Conservation (phyloP, 2,888 invertebrate genomes). For the Cylindroiulus punctatus region DNA sequence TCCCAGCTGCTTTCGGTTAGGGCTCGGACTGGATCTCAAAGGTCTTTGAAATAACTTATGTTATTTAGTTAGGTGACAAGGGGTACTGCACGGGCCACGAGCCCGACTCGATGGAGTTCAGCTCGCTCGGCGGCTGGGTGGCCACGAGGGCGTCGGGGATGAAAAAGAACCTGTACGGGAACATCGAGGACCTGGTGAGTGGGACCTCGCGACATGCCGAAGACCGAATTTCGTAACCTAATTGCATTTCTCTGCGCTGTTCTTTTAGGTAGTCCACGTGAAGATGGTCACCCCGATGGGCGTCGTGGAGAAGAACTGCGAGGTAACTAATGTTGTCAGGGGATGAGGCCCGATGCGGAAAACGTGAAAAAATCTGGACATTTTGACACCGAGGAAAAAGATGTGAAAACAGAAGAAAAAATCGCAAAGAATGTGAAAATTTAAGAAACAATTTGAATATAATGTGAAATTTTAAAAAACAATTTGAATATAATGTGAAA, state of each 20-base stretch:
- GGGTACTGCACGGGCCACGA: conserved; percentile 95
- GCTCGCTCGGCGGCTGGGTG: conserved; percentile 94
- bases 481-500: too few species aligned
- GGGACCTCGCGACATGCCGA: too few species aligned
- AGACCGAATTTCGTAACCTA: background rate
- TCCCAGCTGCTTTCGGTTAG: background rate
- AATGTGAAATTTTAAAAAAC: too few species aligned
- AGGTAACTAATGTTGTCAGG: conserved; percentile 66
- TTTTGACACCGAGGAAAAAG: too few species aligned
- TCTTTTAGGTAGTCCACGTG: conserved; percentile 77
- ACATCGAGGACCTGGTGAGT: conserved; percentile 86
- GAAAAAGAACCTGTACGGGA: conserved; percentile 99
- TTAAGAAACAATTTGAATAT: too few species aligned
- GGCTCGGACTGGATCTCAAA: background rate
- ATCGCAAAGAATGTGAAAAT: too few species aligned
- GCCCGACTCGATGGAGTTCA: conserved; percentile 97
- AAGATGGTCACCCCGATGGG: conserved; percentile 87
- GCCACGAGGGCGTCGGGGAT: conserved; percentile 97
- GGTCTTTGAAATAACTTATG: too few species aligned
- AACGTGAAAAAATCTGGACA: too few species aligned
- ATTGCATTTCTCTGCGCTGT: conserved; percentile 7
- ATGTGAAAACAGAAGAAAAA: too few species aligned
- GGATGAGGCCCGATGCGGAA: too few species aligned
- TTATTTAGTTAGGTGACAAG: conserved; percentile 74
- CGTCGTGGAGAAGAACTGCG: conserved; percentile 82